Evolutionary conservation across 2,113 vertebrate genomes (phyloP).

Genomic region (Myrmophylax atrothorax): DNA sequence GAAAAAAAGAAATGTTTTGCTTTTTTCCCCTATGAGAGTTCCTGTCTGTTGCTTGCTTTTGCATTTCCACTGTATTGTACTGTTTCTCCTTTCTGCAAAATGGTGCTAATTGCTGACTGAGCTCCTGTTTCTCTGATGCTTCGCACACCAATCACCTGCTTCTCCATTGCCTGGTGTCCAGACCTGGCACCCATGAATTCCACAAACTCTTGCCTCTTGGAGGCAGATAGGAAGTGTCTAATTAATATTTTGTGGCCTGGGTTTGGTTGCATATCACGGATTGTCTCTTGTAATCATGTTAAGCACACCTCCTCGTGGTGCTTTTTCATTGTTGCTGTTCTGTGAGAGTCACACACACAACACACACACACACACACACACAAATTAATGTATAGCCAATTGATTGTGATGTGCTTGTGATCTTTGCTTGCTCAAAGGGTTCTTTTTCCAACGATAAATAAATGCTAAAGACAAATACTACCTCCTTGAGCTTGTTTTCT

Average conservation of each 20-base stretch:
- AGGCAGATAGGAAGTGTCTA: constrained; percentile 76
- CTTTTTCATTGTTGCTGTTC: constrained; percentile 82
- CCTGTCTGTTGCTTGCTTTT: constrained; percentile 11
- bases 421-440: constrained; percentile 91
- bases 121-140: constrained; percentile 36
- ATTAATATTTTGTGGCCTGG: constrained; percentile 89
- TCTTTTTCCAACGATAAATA: constrained; percentile 85
- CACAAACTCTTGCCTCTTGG: constrained; percentile 43
- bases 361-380: background rate
- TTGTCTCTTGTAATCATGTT: constrained; percentile 75
- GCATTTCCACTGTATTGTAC: constrained; percentile 29
- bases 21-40: constrained; percentile 31
- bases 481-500: constrained; percentile 79
- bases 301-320: constrained; percentile 79
- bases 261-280: constrained; percentile 77
- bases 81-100: constrained; percentile 37
- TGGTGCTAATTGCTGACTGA: constrained; percentile 38
- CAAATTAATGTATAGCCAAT: constrained; percentile 83
- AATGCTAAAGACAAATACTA: constrained; percentile 86
- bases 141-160: constrained; percentile 25
- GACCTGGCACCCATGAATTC: background rate
- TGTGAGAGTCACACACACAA: constrained; percentile 69
- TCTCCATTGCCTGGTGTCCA: background rate
- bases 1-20: background rate
- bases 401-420: constrained; percentile 94